Conservation (phyloP, 30 jellyfish, hydroid and myxozoan genomes). For the Catostylus mosaicus region DNA sequence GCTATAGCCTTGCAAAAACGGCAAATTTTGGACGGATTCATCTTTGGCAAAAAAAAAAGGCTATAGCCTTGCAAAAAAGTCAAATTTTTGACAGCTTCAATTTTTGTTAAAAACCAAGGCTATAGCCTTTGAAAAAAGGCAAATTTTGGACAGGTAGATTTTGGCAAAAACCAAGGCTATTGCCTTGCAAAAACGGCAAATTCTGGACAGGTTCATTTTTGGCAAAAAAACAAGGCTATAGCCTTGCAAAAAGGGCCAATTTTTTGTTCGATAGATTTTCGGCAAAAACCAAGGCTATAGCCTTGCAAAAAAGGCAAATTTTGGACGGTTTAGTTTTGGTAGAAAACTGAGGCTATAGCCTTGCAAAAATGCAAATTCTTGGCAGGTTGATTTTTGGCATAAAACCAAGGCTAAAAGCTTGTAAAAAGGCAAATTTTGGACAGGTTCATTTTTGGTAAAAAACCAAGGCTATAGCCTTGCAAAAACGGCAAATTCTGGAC, state of each 20-base stretch:
- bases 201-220: background rate
- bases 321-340: background rate
- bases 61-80: background rate
- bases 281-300: background rate
- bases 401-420: background rate
- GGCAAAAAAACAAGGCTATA: background rate
- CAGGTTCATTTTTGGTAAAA: background rate
- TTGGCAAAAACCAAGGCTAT: background rate
- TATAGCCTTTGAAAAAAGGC: background rate
- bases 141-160: background rate
- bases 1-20: background rate
- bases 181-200: background rate
- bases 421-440: background rate
- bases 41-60: background rate
- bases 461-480: background rate
- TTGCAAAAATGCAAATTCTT: background rate
- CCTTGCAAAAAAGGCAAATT: background rate
- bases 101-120: background rate
- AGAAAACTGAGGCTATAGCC: constrained; percentile 10
- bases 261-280: background rate
- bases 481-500: background rate
- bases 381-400: background rate
- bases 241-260: background rate
- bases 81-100: background rate
- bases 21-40: background rate